Evolutionary conservation across 2,113 vertebrate species (phyloP).

Genomic region (Trinectes maculatus): DNA sequence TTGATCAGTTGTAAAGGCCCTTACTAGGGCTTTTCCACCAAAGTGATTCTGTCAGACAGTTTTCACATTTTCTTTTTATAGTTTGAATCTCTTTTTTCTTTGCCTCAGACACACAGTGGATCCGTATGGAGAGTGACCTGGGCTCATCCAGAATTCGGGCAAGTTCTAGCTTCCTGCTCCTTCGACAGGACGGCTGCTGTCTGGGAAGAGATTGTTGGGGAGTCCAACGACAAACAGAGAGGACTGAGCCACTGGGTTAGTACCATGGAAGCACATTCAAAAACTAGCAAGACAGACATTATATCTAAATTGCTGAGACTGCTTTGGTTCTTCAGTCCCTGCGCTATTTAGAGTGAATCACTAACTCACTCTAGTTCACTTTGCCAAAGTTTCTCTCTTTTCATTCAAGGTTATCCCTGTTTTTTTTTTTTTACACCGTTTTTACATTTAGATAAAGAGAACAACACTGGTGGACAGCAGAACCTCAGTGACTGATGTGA

Average conservation of each 20-base stretch:
- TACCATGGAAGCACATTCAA: not conserved
- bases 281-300: too few relatives aligned
- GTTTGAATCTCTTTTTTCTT: not conserved
- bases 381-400: not conserved
- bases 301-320: too few relatives aligned
- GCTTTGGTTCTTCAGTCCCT: too few relatives aligned
- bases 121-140: conserved; percentile 98
- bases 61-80: too few relatives aligned
- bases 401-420: too few relatives aligned
- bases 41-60: too few relatives aligned
- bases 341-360: too few relatives aligned
- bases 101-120: conserved; percentile 91
- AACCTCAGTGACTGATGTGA: conserved; percentile 97
- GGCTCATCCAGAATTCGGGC: conserved; percentile 98
- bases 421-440: too few relatives aligned
- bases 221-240: conserved; percentile 97
- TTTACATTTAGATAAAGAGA: conserved; percentile 98
- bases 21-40: too few relatives aligned
- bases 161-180: conserved; percentile 95
- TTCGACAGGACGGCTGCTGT: conserved; percentile 97
- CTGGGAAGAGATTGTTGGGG: conserved; percentile 99
- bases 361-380: not conserved
- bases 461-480: conserved; percentile 97
- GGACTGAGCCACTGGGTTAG: conserved; percentile 98
- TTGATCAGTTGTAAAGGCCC: not conserved